These are phyloP conservation scores for Erebia palarica DNA, from an alignment of 2,888 invertebrate species.

Conservation along the genomic window DNA sequence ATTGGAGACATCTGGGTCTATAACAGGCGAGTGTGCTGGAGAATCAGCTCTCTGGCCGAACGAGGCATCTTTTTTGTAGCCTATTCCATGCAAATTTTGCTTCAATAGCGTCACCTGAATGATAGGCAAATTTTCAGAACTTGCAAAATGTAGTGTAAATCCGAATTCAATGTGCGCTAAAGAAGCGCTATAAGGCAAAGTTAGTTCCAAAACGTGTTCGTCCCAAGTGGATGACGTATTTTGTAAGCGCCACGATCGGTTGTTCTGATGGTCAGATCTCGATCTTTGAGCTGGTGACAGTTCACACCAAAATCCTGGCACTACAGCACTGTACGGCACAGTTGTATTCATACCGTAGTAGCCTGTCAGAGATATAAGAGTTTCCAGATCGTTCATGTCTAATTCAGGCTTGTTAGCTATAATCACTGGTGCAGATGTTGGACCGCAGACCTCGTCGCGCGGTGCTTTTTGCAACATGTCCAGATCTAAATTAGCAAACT, in stretches of 20 bases:
- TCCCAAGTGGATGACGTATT: slow-evolving; percentile 95
- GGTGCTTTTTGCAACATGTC: slow-evolving; percentile 71
- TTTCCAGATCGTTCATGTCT: slow-evolving; percentile 83
- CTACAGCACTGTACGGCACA: slow-evolving; percentile 90
- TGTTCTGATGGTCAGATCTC: slow-evolving; percentile 93
- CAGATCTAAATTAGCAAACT: slow-evolving; percentile 76
- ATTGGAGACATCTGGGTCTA: slow-evolving; percentile 64
- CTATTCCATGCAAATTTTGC: slow-evolving; percentile 83
- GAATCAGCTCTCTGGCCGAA: slow-evolving; percentile 69
- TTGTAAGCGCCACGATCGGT: slow-evolving; percentile 94
- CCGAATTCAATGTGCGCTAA: slow-evolving; percentile 95
- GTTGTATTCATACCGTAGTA: slow-evolving; percentile 85
- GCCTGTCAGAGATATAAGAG: slow-evolving; percentile 88
- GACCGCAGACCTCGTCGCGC: slow-evolving; percentile 63
- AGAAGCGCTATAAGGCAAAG: slow-evolving; percentile 89
- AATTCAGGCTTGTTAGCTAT: slow-evolving; percentile 84
- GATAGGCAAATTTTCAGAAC: slow-evolving; percentile 88
- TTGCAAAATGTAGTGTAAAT: slow-evolving; percentile 90
- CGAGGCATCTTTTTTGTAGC: slow-evolving; percentile 77
- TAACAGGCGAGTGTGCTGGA: slow-evolving; percentile 65
- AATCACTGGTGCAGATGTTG: slow-evolving; percentile 62
- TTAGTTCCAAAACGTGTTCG: slow-evolving; percentile 95
- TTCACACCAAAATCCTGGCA: slow-evolving; percentile 96
- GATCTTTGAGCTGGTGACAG: slow-evolving; percentile 95
- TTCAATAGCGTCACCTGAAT: slow-evolving; percentile 87